Evolutionary conservation across 2,888 invertebrate genomes (phyloP).

Genomic region (Ophion slaviceki): DNA sequence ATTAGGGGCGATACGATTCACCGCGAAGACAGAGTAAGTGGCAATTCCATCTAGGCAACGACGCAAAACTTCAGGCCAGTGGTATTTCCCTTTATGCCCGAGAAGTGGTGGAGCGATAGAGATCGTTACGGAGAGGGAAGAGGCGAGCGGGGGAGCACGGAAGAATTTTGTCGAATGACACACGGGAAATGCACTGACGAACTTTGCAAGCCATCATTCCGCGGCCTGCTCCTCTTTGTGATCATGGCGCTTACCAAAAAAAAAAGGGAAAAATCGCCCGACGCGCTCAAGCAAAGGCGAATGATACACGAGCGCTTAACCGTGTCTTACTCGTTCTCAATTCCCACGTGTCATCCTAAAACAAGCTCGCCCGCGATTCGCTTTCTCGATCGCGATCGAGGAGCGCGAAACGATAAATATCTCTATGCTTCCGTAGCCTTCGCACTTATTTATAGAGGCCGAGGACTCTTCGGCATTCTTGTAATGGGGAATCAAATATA

Average conservation of each 20-base stretch:
- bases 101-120: background rate
- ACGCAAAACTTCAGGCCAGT: slow-evolving; percentile 64
- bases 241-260: slow-evolving; percentile 30
- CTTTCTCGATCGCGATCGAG: slow-evolving; percentile 30
- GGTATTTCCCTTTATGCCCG: background rate
- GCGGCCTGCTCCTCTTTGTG: slow-evolving; percentile 15
- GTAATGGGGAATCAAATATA: slow-evolving; percentile 55
- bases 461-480: slow-evolving; percentile 54
- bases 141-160: background rate
- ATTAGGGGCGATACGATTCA: slow-evolving; percentile 51
- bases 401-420: slow-evolving; percentile 42
- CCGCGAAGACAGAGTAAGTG: slow-evolving; percentile 56
- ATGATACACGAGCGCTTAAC: slow-evolving; percentile 23
- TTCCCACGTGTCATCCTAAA: slow-evolving; percentile 62
- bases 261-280: slow-evolving; percentile 7
- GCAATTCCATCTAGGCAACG: slow-evolving; percentile 59
- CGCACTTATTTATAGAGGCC: slow-evolving; percentile 56
- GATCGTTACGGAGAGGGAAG: background rate
- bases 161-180: slow-evolving; percentile 63
- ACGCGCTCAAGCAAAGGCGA: slow-evolving; percentile 25
- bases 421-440: slow-evolving; percentile 46
- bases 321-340: slow-evolving; percentile 23
- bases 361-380: slow-evolving; percentile 21
- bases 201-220: slow-evolving; percentile 53
- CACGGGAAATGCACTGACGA: slow-evolving; percentile 68